A percentile compares a stretch with the other conserved stretches of the same genome.
phyloP scores from a whole-genome alignment of 2,888 invertebrate species.

The Willowsia nigromaculata region DNA sequence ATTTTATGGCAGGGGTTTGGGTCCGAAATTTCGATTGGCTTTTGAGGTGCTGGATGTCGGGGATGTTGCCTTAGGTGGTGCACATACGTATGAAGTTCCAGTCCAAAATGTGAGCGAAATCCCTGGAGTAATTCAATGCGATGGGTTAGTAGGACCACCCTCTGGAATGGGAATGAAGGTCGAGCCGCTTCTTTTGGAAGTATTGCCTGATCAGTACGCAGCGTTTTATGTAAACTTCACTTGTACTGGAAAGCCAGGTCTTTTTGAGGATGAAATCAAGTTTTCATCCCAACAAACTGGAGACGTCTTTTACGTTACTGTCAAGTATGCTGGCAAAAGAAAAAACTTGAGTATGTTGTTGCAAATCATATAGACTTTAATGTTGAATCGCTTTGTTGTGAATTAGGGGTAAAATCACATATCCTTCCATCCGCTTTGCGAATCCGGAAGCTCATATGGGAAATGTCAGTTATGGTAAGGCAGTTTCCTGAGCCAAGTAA shows the following conservation, averaged over 20 bases:
- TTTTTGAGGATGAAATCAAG: constrained; percentile 68
- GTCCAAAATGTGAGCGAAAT: constrained; percentile 73
- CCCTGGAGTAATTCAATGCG: constrained; percentile 65
- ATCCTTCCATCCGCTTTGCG: constrained; percentile 67
- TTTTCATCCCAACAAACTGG: constrained; percentile 55
- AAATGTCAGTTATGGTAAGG: constrained; percentile 69
- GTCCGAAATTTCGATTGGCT: constrained; percentile 74
- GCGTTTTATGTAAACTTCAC: constrained; percentile 73
- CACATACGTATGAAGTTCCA: constrained; percentile 73
- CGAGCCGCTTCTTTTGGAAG: constrained; percentile 56
- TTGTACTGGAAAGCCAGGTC: constrained; percentile 62
- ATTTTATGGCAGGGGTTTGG: constrained; percentile 71
- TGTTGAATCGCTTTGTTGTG: too few relatives aligned
- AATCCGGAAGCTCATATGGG: constrained; percentile 55
- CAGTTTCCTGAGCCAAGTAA: too few relatives aligned
- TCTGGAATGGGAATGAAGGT: constrained; percentile 62
- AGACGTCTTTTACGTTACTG: constrained; percentile 60
- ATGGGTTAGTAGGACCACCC: constrained; percentile 37
- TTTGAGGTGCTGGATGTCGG: constrained; percentile 73
- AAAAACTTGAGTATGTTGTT: too few relatives aligned
- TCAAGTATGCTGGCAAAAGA: constrained; percentile 62
- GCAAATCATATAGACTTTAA: too few relatives aligned
- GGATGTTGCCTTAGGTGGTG: constrained; percentile 67
- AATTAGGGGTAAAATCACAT: constrained; percentile 62
- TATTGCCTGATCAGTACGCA: constrained; percentile 68